These are phyloP conservation scores for Rhagoletis pomonella DNA, from an alignment of 1,140 invertebrate genomes.

Conservation along the genomic window DNA sequence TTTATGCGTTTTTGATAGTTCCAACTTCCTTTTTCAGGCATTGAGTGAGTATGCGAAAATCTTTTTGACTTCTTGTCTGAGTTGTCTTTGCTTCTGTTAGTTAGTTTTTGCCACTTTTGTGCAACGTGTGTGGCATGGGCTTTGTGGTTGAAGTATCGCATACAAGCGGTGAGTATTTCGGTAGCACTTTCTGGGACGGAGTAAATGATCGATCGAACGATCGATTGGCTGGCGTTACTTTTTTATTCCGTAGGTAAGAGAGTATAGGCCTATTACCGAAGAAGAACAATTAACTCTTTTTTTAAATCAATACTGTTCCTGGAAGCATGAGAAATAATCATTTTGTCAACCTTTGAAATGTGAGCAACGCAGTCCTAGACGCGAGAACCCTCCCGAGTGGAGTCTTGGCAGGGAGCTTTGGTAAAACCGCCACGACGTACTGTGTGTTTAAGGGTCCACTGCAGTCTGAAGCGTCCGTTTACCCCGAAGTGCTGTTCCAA, in stretches of 20 bases:
- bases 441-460: too few species aligned
- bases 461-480: too few species aligned
- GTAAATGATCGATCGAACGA: constrained; percentile 22
- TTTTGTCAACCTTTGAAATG: too few species aligned
- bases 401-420: too few species aligned
- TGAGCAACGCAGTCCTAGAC: too few species aligned
- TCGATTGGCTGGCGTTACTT: neutral
- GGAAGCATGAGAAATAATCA: too few species aligned
- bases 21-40: neutral
- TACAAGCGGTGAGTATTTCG: neutral
- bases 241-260: neutral
- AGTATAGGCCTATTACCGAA: neutral
- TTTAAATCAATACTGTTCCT: too few species aligned
- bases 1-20: constrained; percentile 72
- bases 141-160: neutral
- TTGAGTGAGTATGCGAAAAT: neutral
- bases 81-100: constrained; percentile 18
- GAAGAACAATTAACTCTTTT: too few species aligned
- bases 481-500: too few species aligned
- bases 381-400: too few species aligned
- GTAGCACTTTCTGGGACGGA: constrained; percentile 9
- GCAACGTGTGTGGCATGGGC: constrained; percentile 28
- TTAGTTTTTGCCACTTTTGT: neutral
- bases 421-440: too few species aligned
- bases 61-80: neutral